Percentiles rank a stretch among this genome's conserved stretches.
These are phyloP conservation scores for Bimastos eiseni DNA, from an alignment of 2,888 invertebrate genomes.

Conservation along the genomic window DNA sequence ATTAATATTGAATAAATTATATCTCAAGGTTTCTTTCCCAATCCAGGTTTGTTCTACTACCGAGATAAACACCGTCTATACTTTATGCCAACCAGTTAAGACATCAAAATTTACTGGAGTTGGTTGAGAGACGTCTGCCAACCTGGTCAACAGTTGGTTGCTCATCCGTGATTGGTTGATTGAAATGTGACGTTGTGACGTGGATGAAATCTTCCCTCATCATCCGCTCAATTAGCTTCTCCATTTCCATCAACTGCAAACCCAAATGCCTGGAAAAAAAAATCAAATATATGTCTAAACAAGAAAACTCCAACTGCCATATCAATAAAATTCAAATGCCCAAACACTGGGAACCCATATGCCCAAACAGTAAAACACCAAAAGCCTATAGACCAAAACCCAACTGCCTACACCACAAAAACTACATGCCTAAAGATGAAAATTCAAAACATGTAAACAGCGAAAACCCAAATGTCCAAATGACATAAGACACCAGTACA, in stretches of 20 bases:
- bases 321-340: not conserved
- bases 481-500: too few relatives aligned
- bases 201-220: slow-evolving; percentile 90
- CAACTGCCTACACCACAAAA: too few relatives aligned
- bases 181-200: slow-evolving; percentile 86
- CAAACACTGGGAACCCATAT: not conserved
- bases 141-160: slow-evolving; percentile 63
- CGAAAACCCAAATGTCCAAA: too few relatives aligned
- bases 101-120: not conserved
- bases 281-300: not conserved
- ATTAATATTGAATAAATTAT: not conserved
- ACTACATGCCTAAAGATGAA: too few relatives aligned
- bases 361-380: too few relatives aligned
- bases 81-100: not conserved
- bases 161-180: slow-evolving; percentile 72
- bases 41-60: not conserved
- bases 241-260: slow-evolving; percentile 92
- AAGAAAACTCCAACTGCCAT: too few relatives aligned
- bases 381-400: too few relatives aligned
- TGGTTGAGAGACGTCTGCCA: not conserved
- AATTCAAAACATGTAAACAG: too few relatives aligned
- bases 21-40: not conserved
- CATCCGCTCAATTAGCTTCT: slow-evolving; percentile 93
- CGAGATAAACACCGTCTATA: not conserved
- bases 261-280: slow-evolving; percentile 77